Evolutionary conservation across 2,113 vertebrate genomes (phyloP), one percentile per base, ranked within the genome.

Genomic region (Ceyx melanurus): DNA sequence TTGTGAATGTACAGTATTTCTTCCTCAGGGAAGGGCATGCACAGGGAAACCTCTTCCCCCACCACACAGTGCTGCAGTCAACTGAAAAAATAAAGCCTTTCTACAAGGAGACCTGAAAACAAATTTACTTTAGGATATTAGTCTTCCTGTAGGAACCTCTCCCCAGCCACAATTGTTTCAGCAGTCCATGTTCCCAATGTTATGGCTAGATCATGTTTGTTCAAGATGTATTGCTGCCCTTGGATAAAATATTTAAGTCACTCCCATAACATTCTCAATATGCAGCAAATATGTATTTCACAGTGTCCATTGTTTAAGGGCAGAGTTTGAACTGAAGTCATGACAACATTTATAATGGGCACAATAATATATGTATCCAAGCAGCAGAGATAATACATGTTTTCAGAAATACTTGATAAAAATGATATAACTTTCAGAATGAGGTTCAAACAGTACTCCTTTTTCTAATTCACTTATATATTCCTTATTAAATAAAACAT

Each of bases 71-170:
- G 31, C 84, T 83, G 28, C 53, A 78, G 40, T 46, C 80, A 93
- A 71, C 14, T 37, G 31, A 15, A 83, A 73, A 92, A 75, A 70
- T 3, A 77, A 86, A 86, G 9, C 25, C 20, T 75, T 77, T 78
- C 77, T 90, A 40, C 75, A 90, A 84, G 26, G 61, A 86, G 70
- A 88, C 12, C 43, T 31, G 29, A 78, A 93, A 93, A 48, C 11
- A 86, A 83, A 83, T 51, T 90, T 88, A 53, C 43, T 85, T 40
- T 35, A 48, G 18, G 48, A 19, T 67, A 74, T 80, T 78, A 64
- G 26, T 65, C 66, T 91, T 96, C 84, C 78, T 92, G 71, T 68
- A 88, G 70, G 58, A 93, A 72, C 18, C 4, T 94, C 93, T 94
- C 46, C 8, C 35, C 14, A n/a, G 48, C 43, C 54, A 43, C 67